Percentiles rank a stretch among this genome's conserved stretches.
phyloP scores from a whole-genome alignment of 2,888 invertebrate genomes.

The Epicampocera succincta region DNA sequence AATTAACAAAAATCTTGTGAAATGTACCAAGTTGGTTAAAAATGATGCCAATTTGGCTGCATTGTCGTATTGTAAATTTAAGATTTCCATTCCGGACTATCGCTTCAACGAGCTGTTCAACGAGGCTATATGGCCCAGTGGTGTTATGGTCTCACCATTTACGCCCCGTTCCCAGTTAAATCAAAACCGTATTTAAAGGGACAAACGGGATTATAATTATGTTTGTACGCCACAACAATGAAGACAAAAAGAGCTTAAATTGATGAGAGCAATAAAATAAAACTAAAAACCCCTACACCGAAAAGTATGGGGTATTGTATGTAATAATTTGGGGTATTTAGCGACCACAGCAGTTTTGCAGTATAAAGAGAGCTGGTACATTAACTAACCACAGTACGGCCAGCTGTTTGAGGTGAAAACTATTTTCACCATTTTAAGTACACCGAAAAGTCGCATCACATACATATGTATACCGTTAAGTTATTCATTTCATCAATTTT shows the following conservation, averaged over 20 bases:
- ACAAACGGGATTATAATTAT: slow-evolving; percentile 42
- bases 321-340: slow-evolving; percentile 42
- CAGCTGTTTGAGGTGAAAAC: slow-evolving; percentile 34
- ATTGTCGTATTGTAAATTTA: slow-evolving; percentile 78
- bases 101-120: slow-evolving; percentile 80
- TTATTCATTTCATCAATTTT: slow-evolving; percentile 55
- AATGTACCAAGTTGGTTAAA: slow-evolving; percentile 79
- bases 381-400: slow-evolving; percentile 11
- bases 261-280: slow-evolving; percentile 42
- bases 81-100: slow-evolving; percentile 79
- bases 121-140: slow-evolving; percentile 79
- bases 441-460: slow-evolving; percentile 47
- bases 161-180: slow-evolving; percentile 79
- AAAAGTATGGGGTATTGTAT: no score
- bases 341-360: slow-evolving; percentile 19
- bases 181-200: slow-evolving; percentile 78
- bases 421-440: slow-evolving; percentile 23
- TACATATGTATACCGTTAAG: slow-evolving; percentile 26
- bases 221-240: slow-evolving; percentile 50
- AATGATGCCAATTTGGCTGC: slow-evolving; percentile 79
- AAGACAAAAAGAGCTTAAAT: slow-evolving; percentile 64
- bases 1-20: slow-evolving; percentile 78
- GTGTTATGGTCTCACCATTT: slow-evolving; percentile 79
- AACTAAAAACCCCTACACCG: no score
- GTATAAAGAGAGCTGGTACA: slow-evolving; percentile 12